Evolutionary conservation across 92 coral and sea anemone species (phyloP).

Genomic region (Phenganax stokvisi): DNA sequence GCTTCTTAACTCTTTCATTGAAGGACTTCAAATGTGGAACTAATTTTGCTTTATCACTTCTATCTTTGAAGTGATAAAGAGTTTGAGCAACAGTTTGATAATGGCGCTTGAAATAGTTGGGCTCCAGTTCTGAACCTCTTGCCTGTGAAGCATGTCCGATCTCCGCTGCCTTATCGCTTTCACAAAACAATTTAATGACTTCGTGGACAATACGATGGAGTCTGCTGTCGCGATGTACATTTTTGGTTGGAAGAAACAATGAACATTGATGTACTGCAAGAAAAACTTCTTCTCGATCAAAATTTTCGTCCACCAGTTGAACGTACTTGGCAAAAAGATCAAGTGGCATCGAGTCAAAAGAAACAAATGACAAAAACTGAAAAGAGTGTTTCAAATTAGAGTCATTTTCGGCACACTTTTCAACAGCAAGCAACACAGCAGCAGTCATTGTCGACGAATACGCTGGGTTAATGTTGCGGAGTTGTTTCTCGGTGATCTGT

Average conservation of each 20-base stretch:
- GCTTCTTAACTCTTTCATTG: background rate
- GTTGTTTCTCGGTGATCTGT: background rate
- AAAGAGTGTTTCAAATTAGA: background rate
- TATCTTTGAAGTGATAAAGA: background rate
- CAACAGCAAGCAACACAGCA: conserved; percentile 23
- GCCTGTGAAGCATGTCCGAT: background rate
- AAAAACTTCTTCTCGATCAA: conserved; percentile 25
- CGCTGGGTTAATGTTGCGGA: conserved; percentile 23
- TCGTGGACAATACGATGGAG: background rate
- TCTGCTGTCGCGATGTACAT: background rate
- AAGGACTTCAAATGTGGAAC: background rate
- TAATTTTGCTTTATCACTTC: background rate
- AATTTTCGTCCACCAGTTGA: background rate
- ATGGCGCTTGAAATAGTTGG: background rate
- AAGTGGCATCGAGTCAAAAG: conserved; percentile 13
- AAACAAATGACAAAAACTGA: conserved; percentile 27
- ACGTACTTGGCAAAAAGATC: conserved; percentile 27
- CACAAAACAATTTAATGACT: background rate
- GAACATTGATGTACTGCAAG: conserved; percentile 18
- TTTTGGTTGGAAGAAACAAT: background rate
- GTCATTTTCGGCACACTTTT: conserved; percentile 16
- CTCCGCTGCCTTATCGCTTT: too few relatives aligned
- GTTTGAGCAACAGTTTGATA: background rate
- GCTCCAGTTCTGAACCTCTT: background rate
- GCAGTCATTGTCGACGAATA: conserved; percentile 37